Evolutionary conservation across 2,797 vertebrate species (phyloP).

Genomic region (Halcyon smyrnensis): DNA sequence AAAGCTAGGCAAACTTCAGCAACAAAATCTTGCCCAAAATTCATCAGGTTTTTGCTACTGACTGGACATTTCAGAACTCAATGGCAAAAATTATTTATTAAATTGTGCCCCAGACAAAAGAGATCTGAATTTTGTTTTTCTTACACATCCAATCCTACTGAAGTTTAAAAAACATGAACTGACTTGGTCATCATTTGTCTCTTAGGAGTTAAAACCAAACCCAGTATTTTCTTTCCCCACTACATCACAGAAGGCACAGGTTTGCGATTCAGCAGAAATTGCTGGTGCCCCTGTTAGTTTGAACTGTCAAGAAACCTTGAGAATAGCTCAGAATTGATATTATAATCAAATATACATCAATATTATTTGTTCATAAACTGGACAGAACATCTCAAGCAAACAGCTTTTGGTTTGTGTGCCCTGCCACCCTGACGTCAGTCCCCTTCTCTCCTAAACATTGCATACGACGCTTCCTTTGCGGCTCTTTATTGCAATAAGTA

Average conservation of each 20-base stretch:
- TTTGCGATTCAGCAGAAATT: not conserved
- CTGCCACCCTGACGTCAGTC: not conserved
- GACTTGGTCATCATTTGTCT: not conserved
- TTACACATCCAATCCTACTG: not conserved
- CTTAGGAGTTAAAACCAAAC: not conserved
- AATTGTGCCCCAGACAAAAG: not conserved
- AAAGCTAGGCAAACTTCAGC: not conserved
- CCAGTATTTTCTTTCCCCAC: not conserved
- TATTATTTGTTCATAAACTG: not conserved
- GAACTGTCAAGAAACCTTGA: not conserved
- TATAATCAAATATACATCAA: not conserved
- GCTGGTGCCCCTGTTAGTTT: not conserved
- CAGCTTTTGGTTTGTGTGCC: not conserved
- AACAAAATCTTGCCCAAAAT: not conserved
- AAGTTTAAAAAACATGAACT: not conserved
- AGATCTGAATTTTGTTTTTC: not conserved
- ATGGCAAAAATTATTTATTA: not conserved
- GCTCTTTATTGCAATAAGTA: not conserved
- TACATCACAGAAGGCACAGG: not conserved
- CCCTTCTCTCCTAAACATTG: not conserved
- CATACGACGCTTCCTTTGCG: not conserved
- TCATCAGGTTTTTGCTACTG: not conserved
- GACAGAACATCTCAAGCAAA: not conserved
- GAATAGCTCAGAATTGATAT: not conserved
- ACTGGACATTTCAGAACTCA: not conserved